phyloP scores from a whole-genome alignment of 2,797 vertebrate species.

The Lindbergichthys nudifrons region DNA sequence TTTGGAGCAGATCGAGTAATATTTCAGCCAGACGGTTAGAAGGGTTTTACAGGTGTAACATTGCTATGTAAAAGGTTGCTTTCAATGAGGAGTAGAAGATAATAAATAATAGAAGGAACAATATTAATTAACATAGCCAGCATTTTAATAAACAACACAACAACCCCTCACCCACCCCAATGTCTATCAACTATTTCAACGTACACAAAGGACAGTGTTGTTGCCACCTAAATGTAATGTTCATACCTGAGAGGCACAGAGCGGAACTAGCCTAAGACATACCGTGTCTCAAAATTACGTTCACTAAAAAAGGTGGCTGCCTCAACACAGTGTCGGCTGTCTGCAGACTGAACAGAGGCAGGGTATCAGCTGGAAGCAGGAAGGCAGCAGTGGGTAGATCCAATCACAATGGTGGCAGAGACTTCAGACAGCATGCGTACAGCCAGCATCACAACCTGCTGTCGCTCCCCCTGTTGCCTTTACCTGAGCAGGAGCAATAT shows the following conservation, averaged over 20 bases:
- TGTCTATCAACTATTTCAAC: too few relatives aligned
- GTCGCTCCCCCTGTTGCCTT: conserved; percentile 84
- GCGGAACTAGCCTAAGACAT: conserved; percentile 4
- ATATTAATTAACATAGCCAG: too few relatives aligned
- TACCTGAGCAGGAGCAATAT: conserved; percentile 74
- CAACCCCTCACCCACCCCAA: too few relatives aligned
- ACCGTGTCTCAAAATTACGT: conserved; percentile 13
- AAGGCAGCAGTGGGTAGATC: conserved; percentile 75
- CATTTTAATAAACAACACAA: not conserved
- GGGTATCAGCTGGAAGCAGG: conserved; percentile 91
- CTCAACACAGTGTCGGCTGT: conserved; percentile 16
- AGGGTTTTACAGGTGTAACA: conserved; percentile 15
- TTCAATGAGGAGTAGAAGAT: too few relatives aligned
- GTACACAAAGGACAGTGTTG: too few relatives aligned
- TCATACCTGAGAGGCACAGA: conserved; percentile 15
- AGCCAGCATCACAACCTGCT: conserved; percentile 86
- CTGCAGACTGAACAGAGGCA: conserved; percentile 30
- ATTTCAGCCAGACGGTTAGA: not conserved
- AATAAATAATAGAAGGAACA: too few relatives aligned
- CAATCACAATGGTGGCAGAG: conserved; percentile 95
- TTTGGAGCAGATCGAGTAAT: too few relatives aligned
- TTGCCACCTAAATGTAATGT: not conserved
- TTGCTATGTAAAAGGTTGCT: not conserved
- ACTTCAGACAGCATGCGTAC: conserved; percentile 89
- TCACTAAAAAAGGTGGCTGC: conserved; percentile 6